Conservation (phyloP, 2,113 vertebrate genomes). For the Lampris megalopsis region DNA sequence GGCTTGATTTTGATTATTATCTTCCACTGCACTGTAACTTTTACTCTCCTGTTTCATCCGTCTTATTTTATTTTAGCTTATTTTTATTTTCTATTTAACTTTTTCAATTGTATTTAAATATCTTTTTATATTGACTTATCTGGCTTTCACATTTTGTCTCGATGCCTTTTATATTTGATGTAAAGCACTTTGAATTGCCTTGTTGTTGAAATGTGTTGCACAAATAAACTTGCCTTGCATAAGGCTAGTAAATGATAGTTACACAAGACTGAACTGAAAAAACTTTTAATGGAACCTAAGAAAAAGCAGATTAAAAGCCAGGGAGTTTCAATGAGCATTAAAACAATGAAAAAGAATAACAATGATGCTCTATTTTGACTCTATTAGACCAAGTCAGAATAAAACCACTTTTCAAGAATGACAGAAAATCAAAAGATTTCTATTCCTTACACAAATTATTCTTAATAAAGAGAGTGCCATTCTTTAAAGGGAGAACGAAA, state of each 20-base stretch:
- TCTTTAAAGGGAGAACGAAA: constrained; percentile 8
- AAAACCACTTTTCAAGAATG: neutral
- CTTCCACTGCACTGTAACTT: no score
- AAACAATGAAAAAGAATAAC: constrained; percentile 1
- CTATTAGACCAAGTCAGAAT: neutral
- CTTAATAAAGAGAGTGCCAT: neutral
- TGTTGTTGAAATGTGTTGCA: no score
- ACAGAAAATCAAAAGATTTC: neutral
- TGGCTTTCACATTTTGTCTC: no score
- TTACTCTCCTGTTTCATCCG: no score
- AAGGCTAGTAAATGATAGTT: constrained; percentile 49
- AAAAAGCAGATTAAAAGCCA: neutral
- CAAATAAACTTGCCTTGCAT: no score
- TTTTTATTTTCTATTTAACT: no score
- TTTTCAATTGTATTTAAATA: no score
- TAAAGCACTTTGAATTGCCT: no score
- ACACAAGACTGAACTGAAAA: constrained; percentile 46
- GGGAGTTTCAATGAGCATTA: neutral
- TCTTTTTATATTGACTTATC: no score
- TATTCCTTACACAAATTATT: neutral
- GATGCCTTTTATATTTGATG: no score
- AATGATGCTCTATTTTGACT: neutral
- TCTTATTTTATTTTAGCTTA: no score
- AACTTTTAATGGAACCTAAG: constrained; percentile 16
- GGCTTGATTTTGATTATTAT: no score